Evolutionary conservation across 2,113 vertebrate genomes (phyloP).

Genomic region (Lasiurus cinereus): DNA sequence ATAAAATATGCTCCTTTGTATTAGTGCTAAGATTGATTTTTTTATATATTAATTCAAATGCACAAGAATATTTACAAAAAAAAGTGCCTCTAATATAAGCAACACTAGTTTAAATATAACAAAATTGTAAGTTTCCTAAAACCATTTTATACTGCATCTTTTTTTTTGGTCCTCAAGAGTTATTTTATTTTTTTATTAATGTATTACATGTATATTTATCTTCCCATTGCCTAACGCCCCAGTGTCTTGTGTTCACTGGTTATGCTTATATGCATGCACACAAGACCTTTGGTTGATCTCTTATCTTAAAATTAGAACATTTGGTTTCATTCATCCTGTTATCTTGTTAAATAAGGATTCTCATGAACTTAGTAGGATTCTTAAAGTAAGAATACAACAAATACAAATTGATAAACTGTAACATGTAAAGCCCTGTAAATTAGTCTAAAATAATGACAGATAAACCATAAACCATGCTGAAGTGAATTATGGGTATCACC

Average conservation of each 20-base stretch:
- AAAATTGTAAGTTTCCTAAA: not conserved
- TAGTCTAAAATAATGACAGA: not conserved
- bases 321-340: not conserved
- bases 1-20: not conserved
- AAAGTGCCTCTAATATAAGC: not conserved
- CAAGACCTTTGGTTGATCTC: no score
- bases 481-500: not conserved
- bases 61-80: not conserved
- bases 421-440: not conserved
- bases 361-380: not conserved
- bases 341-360: conserved; percentile 36
- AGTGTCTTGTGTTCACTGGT: no score
- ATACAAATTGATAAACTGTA: conserved; percentile 5
- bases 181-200: no score
- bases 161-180: no score
- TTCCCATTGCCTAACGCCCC: no score
- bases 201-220: no score
- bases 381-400: not conserved
- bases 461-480: not conserved
- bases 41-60: not conserved
- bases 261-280: no score
- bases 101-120: not conserved
- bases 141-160: not conserved
- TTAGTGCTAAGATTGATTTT: not conserved
- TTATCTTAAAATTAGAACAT: conserved; percentile 18